Evolutionary conservation across 2,888 invertebrate genomes (phyloP).

Genomic region (Notodonta ziczac): DNA sequence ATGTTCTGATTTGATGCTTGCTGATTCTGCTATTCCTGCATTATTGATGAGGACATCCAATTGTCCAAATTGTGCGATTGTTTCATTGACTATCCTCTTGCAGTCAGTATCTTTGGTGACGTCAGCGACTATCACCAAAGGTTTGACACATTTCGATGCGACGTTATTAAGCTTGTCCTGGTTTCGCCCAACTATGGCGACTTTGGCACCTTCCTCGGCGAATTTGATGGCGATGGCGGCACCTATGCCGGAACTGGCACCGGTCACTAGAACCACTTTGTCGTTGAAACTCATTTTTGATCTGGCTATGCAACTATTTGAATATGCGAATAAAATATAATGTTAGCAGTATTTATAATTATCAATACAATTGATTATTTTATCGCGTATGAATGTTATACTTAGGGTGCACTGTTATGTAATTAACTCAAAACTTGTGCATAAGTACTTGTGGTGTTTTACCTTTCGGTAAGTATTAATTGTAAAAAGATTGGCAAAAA

Average conservation of each 20-base stretch:
- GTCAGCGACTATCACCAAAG: conserved; percentile 18
- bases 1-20: conserved; percentile 11
- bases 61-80: conserved; percentile 19
- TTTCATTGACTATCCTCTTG: conserved; percentile 16
- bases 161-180: conserved; percentile 28
- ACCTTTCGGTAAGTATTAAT: too few species aligned
- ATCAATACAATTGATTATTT: too few species aligned
- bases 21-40: conserved; percentile 17
- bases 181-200: conserved; percentile 41
- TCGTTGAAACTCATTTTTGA: conserved; percentile 29
- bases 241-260: conserved; percentile 26
- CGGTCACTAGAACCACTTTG: conserved; percentile 26
- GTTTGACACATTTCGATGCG: conserved; percentile 17
- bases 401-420: too few species aligned
- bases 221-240: conserved; percentile 22
- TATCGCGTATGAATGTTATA: too few species aligned
- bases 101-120: conserved; percentile 22
- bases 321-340: not conserved
- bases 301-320: not conserved
- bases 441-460: too few species aligned
- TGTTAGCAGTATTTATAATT: not conserved
- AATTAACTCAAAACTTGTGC: too few species aligned
- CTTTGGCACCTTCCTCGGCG: conserved; percentile 33
- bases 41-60: conserved; percentile 32
- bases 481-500: too few species aligned